These are phyloP conservation scores for Hydrocynus forskahlii DNA, from an alignment of 2,797 vertebrate species.

Conservation along the genomic window DNA sequence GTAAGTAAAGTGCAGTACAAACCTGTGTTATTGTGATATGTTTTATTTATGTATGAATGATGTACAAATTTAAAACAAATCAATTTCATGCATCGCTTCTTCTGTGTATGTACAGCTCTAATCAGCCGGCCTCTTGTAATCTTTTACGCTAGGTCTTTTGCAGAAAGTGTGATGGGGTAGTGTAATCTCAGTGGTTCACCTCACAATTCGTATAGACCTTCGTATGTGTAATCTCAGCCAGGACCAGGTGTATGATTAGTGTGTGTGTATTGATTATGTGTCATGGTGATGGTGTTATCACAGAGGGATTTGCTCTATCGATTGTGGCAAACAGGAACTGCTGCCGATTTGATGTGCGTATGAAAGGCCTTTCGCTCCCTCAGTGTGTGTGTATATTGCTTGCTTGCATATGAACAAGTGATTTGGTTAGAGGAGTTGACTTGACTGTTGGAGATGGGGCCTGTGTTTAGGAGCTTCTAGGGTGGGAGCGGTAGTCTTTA, in stretches of 20 bases:
- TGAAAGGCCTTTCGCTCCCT: conserved; percentile 22
- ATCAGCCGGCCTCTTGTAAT: no score
- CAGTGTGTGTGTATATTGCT: conserved; percentile 7
- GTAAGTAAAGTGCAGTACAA: no score
- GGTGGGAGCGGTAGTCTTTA: background rate
- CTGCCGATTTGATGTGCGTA: conserved; percentile 57
- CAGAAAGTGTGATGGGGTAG: no score
- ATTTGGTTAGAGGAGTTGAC: background rate
- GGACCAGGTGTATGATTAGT: conserved; percentile 23
- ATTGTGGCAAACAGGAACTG: conserved; percentile 37
- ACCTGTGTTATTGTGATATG: no score
- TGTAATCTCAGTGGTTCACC: background rate
- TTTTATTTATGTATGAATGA: no score
- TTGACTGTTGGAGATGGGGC: background rate
- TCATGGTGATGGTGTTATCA: conserved; percentile 45
- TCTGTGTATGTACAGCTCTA: no score
- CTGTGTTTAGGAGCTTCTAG: background rate
- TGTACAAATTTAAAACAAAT: no score
- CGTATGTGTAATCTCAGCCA: background rate
- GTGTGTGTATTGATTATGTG: conserved; percentile 69
- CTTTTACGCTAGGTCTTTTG: background rate
- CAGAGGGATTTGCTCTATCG: conserved; percentile 43
- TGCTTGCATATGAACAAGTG: background rate
- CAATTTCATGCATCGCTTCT: no score
- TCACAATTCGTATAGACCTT: background rate